phyloP scores from a whole-genome alignment of 2,113 vertebrate species.

The Mormyrus lacerda region DNA sequence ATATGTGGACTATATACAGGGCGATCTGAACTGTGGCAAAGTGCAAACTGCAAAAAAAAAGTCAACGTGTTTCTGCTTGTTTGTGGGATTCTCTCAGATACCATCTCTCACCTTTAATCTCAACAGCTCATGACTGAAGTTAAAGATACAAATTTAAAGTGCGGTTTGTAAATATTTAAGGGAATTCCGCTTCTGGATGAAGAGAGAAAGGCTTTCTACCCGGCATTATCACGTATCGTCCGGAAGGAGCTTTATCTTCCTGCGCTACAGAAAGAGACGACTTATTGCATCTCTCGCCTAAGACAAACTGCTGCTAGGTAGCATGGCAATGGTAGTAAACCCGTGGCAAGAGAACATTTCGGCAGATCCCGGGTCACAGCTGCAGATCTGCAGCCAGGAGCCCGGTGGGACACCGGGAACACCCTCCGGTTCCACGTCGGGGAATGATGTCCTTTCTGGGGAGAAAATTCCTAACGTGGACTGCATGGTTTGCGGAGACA shows the following conservation, averaged over 20 bases:
- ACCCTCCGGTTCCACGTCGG: conserved; percentile 64
- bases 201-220: conserved; percentile 36
- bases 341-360: conserved; percentile 77
- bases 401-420: conserved; percentile 66
- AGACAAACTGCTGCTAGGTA: conserved; percentile 50
- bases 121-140: background rate
- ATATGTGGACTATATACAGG: background rate
- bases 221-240: conserved; percentile 35
- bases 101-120: background rate
- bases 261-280: conserved; percentile 29
- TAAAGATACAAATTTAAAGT: background rate
- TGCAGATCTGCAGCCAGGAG: conserved; percentile 68
- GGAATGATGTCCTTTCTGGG: conserved; percentile 66
- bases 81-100: conserved; percentile 18
- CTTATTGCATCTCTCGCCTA: conserved; percentile 41
- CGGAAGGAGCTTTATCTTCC: conserved; percentile 43
- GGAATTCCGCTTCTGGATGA: conserved; percentile 33
- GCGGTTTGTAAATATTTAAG: background rate
- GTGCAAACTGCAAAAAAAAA: conserved; percentile 2
- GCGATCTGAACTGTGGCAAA: conserved; percentile 1
- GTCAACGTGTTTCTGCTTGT: conserved; percentile 13
- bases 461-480: conserved; percentile 71
- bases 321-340: conserved; percentile 78
- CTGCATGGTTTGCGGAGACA: conserved; percentile 81
- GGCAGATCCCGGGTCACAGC: conserved; percentile 64